Evolutionary conservation across 1,140 invertebrate species (phyloP).

Genomic region (Penaeus indicus): DNA sequence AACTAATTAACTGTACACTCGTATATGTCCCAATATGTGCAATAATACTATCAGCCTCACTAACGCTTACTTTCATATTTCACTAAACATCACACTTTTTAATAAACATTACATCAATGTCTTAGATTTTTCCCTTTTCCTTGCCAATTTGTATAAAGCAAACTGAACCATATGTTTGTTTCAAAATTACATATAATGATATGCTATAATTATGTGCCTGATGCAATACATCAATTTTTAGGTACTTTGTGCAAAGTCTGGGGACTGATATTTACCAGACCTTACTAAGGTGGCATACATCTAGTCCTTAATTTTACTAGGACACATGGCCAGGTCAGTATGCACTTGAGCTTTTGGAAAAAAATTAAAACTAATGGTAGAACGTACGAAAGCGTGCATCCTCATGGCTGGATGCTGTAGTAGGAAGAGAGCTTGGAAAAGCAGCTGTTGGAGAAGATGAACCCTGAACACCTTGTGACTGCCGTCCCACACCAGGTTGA

Average conservation of each 20-base stretch:
- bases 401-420: conserved; percentile 72
- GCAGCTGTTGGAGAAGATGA: conserved; percentile 60
- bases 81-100: too few species aligned
- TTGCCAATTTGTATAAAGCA: too few species aligned
- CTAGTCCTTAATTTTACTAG: conserved; percentile 88
- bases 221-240: too few species aligned
- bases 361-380: conserved; percentile 88
- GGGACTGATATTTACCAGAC: conserved; percentile 46
- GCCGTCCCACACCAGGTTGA: conserved; percentile 36
- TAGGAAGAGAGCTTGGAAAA: conserved; percentile 13
- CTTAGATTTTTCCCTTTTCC: too few species aligned
- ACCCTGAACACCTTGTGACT: conserved; percentile 38
- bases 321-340: conserved; percentile 85
- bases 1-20: background rate
- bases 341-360: conserved; percentile 91
- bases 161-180: too few species aligned
- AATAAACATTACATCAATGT: too few species aligned
- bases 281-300: conserved; percentile 88
- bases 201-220: too few species aligned
- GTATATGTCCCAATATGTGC: conserved; percentile 46
- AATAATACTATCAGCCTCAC: conserved; percentile 57
- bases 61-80: background rate
- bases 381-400: conserved; percentile 82
- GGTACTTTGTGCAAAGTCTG: conserved; percentile 18
- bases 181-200: too few species aligned